Conservation (phyloP, 2,797 vertebrate genomes). For the Brachymystax lenok region DNA sequence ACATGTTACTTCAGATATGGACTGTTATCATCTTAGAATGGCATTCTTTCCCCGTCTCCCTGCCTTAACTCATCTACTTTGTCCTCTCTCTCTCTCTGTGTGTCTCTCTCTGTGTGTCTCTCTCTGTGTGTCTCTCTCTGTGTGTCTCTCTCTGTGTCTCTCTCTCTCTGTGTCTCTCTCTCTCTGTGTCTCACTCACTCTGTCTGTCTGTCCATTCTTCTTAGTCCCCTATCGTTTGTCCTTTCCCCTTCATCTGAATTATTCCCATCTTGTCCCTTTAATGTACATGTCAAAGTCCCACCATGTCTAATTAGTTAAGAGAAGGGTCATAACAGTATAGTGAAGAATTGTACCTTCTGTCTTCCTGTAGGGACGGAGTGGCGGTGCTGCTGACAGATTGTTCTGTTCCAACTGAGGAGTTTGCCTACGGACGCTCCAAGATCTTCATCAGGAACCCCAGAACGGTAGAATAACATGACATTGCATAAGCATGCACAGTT, state of each 20-base stretch:
- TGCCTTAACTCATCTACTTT: neutral
- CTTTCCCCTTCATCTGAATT: no score
- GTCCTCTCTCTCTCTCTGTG: neutral
- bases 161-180: neutral
- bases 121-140: neutral
- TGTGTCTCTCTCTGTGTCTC: neutral
- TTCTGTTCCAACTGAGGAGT: constrained; percentile 87
- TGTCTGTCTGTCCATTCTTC: no score
- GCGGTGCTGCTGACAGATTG: constrained; percentile 89
- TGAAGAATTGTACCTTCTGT: constrained; percentile 1
- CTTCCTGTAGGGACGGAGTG: constrained; percentile 85
- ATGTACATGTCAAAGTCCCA: neutral
- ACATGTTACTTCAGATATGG: constrained; percentile 11
- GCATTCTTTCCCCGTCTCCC: neutral
- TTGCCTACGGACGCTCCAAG: constrained; percentile 93
- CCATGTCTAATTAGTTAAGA: neutral
- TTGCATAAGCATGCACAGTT: neutral
- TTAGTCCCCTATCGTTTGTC: no score
- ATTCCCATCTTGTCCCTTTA: no score
- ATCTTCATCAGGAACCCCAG: constrained; percentile 99
- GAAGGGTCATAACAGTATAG: neutral
- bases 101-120: neutral
- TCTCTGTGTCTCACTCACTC: neutral
- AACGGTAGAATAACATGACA: constrained; percentile 79
- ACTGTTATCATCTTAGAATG: neutral